Evolutionary conservation across 2,797 vertebrate genomes (phyloP).

Genomic region (Lerista edwardsae): DNA sequence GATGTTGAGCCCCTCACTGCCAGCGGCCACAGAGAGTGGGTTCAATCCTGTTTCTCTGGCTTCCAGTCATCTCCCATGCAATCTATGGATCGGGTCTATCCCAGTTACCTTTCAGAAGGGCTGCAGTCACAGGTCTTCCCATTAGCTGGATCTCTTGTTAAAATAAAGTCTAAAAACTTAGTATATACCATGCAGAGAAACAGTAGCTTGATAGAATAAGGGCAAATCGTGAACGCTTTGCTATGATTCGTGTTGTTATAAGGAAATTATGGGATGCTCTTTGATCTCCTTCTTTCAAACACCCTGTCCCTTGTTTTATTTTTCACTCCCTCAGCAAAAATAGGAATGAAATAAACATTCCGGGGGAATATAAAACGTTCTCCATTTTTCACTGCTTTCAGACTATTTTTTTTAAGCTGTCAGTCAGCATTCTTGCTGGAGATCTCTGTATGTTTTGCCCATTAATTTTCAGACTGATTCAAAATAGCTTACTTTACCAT

Average conservation of each 20-base stretch:
- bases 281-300: constrained; percentile 25
- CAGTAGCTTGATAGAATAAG: background rate
- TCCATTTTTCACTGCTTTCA: background rate
- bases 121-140: background rate
- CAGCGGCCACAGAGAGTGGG: no score
- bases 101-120: no score
- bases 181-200: background rate
- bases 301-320: background rate
- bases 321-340: constrained; percentile 25
- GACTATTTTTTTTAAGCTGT: background rate
- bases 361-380: constrained; percentile 5
- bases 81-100: background rate
- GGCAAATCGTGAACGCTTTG: constrained; percentile 1
- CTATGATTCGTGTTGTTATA: background rate
- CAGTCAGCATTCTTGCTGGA: background rate
- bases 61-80: background rate
- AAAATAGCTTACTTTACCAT: background rate
- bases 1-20: no score
- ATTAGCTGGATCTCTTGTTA: background rate
- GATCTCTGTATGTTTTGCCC: constrained; percentile 1
- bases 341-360: constrained; percentile 26
- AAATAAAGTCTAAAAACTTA: background rate
- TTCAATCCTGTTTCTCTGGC: no score
- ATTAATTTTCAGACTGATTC: constrained; percentile 9
- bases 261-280: background rate